These are phyloP conservation scores for Perca schrenkii DNA, from an alignment of 2,113 vertebrate species.

Conservation along the genomic window DNA sequence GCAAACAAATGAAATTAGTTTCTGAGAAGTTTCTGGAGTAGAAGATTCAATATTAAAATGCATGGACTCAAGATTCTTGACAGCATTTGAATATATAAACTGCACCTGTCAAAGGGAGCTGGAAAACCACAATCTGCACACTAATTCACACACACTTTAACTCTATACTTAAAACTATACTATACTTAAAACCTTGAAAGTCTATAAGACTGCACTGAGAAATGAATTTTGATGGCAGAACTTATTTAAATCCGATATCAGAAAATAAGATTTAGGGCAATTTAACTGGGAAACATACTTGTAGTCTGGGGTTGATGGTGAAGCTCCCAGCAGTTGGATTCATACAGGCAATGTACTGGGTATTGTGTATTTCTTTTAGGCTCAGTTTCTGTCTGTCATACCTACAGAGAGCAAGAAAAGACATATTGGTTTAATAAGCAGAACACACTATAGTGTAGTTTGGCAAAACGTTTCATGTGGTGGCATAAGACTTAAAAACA, in stretches of 20 bases:
- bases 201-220: not conserved
- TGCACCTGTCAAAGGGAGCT: not conserved
- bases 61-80: not conserved
- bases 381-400: slow-evolving; percentile 87
- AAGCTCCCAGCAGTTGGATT: slow-evolving; percentile 89
- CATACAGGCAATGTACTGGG: slow-evolving; percentile 87
- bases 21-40: slow-evolving; percentile 1
- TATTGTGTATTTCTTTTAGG: slow-evolving; percentile 87
- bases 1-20: slow-evolving; percentile 13
- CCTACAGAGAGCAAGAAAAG: slow-evolving; percentile 55
- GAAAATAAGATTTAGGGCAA: not conserved
- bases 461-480: not conserved
- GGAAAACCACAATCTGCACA: not conserved
- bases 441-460: not conserved
- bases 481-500: not conserved
- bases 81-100: not conserved
- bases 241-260: not conserved
- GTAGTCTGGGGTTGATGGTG: slow-evolving; percentile 86
- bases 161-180: not conserved
- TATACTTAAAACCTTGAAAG: not conserved
- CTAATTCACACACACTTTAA: not conserved
- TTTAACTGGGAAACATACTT: slow-evolving; percentile 75
- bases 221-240: not conserved
- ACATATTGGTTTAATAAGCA: not conserved
- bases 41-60: not conserved